Percentiles rank a stretch among this genome's conserved stretches.
Evolutionary conservation across 1,140 invertebrate genomes (phyloP).

Genomic region (Apocrypta bakeri): DNA sequence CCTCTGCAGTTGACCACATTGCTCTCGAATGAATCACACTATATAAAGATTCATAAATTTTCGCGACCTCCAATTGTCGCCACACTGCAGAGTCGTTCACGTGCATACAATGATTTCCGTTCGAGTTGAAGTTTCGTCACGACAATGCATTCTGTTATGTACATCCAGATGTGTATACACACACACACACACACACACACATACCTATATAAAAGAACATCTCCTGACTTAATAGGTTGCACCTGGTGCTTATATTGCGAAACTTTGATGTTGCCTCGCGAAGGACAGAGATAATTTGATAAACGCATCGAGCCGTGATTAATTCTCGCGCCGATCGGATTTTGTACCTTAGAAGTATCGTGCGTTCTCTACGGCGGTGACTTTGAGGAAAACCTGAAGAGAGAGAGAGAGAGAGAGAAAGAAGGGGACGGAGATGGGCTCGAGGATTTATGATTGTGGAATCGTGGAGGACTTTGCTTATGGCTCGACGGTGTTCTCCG

Average conservation of each 20-base stretch:
- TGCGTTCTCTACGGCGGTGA: too few species aligned
- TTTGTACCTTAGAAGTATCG: neutral
- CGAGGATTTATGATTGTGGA: too few species aligned
- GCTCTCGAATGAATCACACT: slow-evolving; percentile 11
- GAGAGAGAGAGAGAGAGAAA: neutral
- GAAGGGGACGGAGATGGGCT: neutral
- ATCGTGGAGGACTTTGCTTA: too few species aligned
- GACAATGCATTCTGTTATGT: too few species aligned
- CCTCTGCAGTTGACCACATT: neutral
- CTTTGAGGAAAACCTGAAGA: neutral
- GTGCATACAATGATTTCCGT: neutral
- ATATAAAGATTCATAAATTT: slow-evolving; percentile 8
- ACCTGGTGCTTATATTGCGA: neutral
- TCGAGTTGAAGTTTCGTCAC: neutral
- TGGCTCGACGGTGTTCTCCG: too few species aligned
- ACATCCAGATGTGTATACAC: neutral
- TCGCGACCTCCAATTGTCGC: slow-evolving; percentile 25
- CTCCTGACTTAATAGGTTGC: neutral
- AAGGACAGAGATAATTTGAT: slow-evolving; percentile 45
- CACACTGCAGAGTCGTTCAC: too few species aligned
- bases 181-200: too few species aligned
- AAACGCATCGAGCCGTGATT: neutral
- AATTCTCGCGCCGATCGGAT: neutral
- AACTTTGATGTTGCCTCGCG: neutral
- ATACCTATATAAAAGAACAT: too few species aligned